These are phyloP conservation scores for Trissoscelio sp. DNA, from an alignment of 2,888 invertebrate genomes.

Conservation along the genomic window DNA sequence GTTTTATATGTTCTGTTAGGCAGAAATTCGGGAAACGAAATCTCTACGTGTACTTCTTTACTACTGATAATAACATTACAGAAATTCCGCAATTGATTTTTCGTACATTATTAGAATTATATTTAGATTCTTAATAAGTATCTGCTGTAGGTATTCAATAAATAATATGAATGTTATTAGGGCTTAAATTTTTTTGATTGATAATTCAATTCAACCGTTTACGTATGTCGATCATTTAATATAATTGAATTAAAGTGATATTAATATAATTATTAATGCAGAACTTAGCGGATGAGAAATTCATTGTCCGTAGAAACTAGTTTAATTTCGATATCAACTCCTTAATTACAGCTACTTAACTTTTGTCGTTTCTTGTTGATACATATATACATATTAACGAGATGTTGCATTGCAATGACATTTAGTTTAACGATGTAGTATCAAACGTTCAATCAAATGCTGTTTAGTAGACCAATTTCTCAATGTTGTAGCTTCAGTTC, in stretches of 20 bases:
- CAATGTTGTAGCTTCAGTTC: constrained; percentile 52
- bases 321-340: constrained; percentile 15
- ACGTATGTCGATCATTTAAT: constrained; percentile 4
- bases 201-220: too few relatives aligned
- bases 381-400: constrained; percentile 75
- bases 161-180: background rate
- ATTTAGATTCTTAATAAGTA: background rate
- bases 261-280: background rate
- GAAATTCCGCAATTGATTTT: constrained; percentile 2
- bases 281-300: background rate
- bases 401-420: constrained; percentile 74
- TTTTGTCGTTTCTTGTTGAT: constrained; percentile 77
- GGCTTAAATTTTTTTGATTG: too few relatives aligned
- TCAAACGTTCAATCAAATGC: constrained; percentile 79
- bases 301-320: constrained; percentile 11
- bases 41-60: constrained; percentile 1
- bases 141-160: background rate
- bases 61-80: background rate
- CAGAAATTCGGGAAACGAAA: background rate
- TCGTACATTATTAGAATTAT: background rate
- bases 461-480: constrained; percentile 75
- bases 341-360: constrained; percentile 23
- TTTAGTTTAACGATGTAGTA: constrained; percentile 79
- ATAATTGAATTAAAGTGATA: background rate
- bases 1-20: background rate